A percentile compares a stretch with the other conserved stretches of the same genome.
Conservation (phyloP, 2,888 invertebrate genomes). For the Eucera pruinosa region DNA sequence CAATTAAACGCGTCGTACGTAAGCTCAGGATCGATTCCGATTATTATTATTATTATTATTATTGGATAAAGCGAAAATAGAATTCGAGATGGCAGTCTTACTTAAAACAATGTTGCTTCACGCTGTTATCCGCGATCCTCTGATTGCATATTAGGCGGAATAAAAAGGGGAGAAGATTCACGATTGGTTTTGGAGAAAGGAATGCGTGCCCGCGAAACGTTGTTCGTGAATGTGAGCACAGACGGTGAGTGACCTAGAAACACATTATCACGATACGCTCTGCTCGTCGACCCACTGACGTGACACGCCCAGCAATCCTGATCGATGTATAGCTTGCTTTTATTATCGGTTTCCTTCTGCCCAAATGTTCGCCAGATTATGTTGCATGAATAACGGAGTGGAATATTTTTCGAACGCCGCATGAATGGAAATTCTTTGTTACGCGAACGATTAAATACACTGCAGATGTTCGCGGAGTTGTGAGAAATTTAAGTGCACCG, state of each 20-base stretch:
- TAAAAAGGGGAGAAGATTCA: conserved; percentile 40
- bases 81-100: conserved; percentile 44
- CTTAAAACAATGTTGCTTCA: too few species aligned
- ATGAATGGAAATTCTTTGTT: too few species aligned
- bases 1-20: conserved; percentile 14
- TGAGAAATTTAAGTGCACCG: too few species aligned
- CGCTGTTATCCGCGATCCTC: conserved; percentile 14
- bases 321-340: conserved; percentile 59
- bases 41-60: too few species aligned
- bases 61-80: conserved; percentile 10
- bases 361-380: neutral
- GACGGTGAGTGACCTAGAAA: conserved; percentile 76
- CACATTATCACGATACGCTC: conserved; percentile 76
- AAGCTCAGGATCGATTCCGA: conserved; percentile 8
- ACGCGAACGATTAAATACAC: too few species aligned
- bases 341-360: conserved; percentile 54
- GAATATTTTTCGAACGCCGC: too few species aligned
- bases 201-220: conserved; percentile 46
- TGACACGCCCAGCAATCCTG: conserved; percentile 74
- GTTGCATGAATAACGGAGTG: too few species aligned
- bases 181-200: conserved; percentile 62
- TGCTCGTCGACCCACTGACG: conserved; percentile 74
- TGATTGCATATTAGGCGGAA: neutral
- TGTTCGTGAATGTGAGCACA: conserved; percentile 41
- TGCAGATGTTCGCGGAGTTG: too few species aligned